A percentile compares a stretch with the other conserved stretches of the same genome.
phyloP scores from a whole-genome alignment of 2,888 invertebrate genomes.

The Platypus cylindrus region DNA sequence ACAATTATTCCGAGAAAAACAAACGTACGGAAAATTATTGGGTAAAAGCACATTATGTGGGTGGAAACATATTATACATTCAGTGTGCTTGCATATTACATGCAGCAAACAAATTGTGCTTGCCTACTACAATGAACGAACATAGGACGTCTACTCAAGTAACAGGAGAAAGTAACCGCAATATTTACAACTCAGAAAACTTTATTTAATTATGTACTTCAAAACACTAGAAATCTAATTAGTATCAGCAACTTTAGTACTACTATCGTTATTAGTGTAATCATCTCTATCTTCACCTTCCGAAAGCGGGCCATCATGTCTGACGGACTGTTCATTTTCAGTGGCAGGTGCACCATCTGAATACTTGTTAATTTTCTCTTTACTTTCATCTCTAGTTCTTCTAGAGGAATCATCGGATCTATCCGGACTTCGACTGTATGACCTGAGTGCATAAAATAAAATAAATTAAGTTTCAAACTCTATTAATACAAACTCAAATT shows the following conservation, averaged over 20 bases:
- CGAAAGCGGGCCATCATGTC: conserved; percentile 43
- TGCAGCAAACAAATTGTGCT: too few relatives aligned
- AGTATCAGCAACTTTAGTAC: conserved; percentile 3
- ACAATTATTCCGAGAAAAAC: too few relatives aligned
- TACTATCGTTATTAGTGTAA: conserved; percentile 22
- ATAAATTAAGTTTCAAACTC: not conserved
- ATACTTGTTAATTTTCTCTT: conserved; percentile 47
- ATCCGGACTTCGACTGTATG: conserved; percentile 41
- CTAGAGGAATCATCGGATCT: conserved; percentile 25
- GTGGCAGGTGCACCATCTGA: conserved; percentile 26
- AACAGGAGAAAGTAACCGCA: too few relatives aligned
- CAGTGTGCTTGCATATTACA: too few relatives aligned
- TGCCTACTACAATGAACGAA: not conserved
- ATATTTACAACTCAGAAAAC: not conserved
- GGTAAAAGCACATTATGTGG: too few relatives aligned
- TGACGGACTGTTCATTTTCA: conserved; percentile 31
- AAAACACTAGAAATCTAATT: not conserved
- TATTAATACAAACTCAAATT: not conserved
- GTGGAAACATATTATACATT: too few relatives aligned
- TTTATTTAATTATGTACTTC: not conserved
- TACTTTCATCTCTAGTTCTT: conserved; percentile 30
- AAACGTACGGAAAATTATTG: too few relatives aligned
- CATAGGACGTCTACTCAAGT: too few relatives aligned
- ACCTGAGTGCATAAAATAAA: conserved; percentile 9
- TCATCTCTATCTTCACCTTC: conserved; percentile 48